Conservation (phyloP, 2,113 vertebrate genomes). For the Rhadina sibilatrix region DNA sequence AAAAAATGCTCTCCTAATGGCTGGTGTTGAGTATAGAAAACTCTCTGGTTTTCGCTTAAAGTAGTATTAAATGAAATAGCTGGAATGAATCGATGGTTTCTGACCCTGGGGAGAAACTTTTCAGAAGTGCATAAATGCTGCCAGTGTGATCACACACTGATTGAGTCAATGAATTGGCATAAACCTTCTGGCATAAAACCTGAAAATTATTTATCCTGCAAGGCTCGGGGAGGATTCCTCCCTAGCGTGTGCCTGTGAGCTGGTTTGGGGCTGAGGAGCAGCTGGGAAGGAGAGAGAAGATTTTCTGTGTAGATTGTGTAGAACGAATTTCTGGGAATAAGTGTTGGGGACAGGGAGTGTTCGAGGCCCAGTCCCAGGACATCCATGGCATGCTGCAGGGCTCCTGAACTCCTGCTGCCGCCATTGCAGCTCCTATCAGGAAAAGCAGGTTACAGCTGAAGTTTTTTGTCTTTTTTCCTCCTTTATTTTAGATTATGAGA, state of each 20-base stretch:
- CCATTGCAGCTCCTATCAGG: not conserved
- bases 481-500: not conserved
- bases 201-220: not conserved
- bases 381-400: not conserved
- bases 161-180: not conserved
- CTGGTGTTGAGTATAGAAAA: not conserved
- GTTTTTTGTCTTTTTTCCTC: not conserved
- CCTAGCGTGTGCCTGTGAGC: not conserved
- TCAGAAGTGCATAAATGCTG: not conserved
- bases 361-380: not conserved
- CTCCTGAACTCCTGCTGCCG: not conserved
- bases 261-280: not conserved
- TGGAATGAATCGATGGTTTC: not conserved
- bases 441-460: not conserved
- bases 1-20: not conserved
- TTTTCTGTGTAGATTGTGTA: not conserved
- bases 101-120: not conserved
- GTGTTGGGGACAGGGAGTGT: not conserved
- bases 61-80: constrained; percentile 15
- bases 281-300: not conserved
- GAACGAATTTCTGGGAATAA: not conserved
- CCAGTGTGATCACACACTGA: not conserved
- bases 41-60: not conserved
- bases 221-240: not conserved
- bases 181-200: not conserved